Evolutionary conservation across 2,888 invertebrate genomes (phyloP), one percentile per base, ranked within the genome.

Genomic region (Tethea ocularis): DNA sequence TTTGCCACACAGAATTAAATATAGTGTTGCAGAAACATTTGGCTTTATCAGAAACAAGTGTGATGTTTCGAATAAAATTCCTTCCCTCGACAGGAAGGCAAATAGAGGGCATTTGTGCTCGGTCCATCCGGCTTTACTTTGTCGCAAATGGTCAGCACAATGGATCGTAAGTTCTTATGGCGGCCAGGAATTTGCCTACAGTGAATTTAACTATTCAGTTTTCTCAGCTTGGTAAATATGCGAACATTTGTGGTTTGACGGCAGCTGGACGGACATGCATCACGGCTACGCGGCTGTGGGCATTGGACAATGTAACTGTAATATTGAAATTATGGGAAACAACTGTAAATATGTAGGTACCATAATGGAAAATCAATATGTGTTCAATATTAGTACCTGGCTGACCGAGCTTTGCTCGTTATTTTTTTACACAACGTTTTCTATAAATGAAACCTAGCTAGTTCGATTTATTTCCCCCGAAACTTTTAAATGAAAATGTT

Each of bases 121-220:
- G 51, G 24, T 33, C 51, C 51, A 51, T 51, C 62, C 60, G 57
- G 46, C 56, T 17, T 60, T 51, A 66, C 62, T 51, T 59, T 63
- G 62, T 61, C 57, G 62, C 72, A 66, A 64, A 65, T 58, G 63
- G 71, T 72, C 74, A 64, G 71, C 69, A 89, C 89, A 90, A 90
- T 90, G 71, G 84, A 63, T 87, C 89, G 84, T 89, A 88, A 89
- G 84, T 79, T 75, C 68, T 70, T 67, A 68, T 70, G 70, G 68
- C 75, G 69, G 75, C 76, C 70, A 73, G 74, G 79, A 84, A 85
- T 83, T 78, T 67, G 67, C 72, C 68, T 79, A 77, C 79, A 87
- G 82, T 87, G 83, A 87, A 86, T 88, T 83, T 82, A 84, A 84
- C 78, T 83, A 83, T 87, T 86, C 82, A 81, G 82, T 87, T 87